Base-by-base conservation (phyloP, 2,797 vertebrate genomes). In the Platalea minor region DNA sequence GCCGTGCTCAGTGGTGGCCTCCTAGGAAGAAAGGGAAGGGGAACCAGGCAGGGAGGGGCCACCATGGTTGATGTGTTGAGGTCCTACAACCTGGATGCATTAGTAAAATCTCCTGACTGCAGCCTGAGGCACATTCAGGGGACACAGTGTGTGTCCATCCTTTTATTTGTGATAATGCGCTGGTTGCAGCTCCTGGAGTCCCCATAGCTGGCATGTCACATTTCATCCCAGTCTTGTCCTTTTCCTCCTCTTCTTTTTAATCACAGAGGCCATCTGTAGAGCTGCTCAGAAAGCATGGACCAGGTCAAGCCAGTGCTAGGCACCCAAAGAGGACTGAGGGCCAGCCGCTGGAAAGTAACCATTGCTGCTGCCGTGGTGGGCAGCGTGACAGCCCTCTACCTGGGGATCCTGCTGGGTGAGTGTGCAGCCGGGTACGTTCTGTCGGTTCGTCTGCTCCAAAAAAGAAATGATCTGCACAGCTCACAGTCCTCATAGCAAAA, bases 381-480 rank as follows among this genome's bases (percentile, higher is more conserved):
- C 59, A 33, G 89, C 1, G 1, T 88, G 4, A 41, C 85, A 23
- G 60, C 95, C 9, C 54, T 98, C 46, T 91, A 89, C 73, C 88
- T 98, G 59, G 97, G 97, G 8, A 92, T 98, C 85, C 96, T 98
- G 46, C 74, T 97, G 92, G 98, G 98, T 98, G 93, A 98, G 98
- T 96, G 80, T 21, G 43, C 31, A 33, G 45, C 28, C 2, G 2
- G 10, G 16, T 29, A 3, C 1, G 1, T 54, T 14, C 39, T 31
- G 51, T 23, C 37, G 18, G 24, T 65, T 82, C 17, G 28, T 39
- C 46, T 64, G n/a, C 60, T 95, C 56, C 43, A 41, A 53, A 79
- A 68, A 33, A 68, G 35, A 51, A 85, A 53, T 8, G n/a, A 8
- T 26, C 64, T 43, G 50, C 68, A 15, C 19, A 60, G 48, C 16